Base-by-base conservation (phyloP, 2,888 invertebrate species). In the Epinotia brunnichana region DNA sequence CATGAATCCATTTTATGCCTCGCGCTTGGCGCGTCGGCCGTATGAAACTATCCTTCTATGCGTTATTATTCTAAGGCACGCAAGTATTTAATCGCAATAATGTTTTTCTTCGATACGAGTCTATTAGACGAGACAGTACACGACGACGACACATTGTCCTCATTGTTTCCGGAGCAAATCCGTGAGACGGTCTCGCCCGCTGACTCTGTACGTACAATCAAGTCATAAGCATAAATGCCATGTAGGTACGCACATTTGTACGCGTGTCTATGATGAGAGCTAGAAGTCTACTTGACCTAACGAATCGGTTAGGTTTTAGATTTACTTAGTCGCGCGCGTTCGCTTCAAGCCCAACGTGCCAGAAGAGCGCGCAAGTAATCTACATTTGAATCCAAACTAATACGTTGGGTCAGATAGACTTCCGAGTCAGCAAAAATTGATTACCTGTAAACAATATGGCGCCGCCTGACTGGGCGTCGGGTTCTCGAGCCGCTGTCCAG, bases 361-460 rank as follows among this genome's bases (percentile, higher is more conserved):
- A 4, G 15, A 13, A 44, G 44, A 15, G 15, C 44, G 44, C 15
- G 13, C 41, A 44, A 44, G 44, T n/a, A 48, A n/a, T 48, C 48
- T n/a, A n/a, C 5, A 48, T 48, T 44, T 44, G 2, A 13, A 7
- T 48, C 7, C 5, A 48, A 48, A 48, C 48, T n/a, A 5, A n/a
- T 48, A 48, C 48, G 48, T 48, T 48, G n/a, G 7, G n/a, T 48
- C 48, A 48, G n/a, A n/a, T 48, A n/a, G 2, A 48, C 48, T 5
- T 44, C 44, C 4, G 15, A 48, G 48, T 48, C 66, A 66, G 66
- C 54, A 56, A 11, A 44, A 57, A 41, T 54, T 29, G 15, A 44
- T 44, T 74, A 92, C 92, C 92, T 92, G 89, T 89, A 82, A 75
- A 84, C 81, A 78, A 87, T 87, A 81, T 87, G 85, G 15, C 91